These are phyloP conservation scores for Furnarius figulus DNA, from an alignment of 2,113 vertebrate genomes.

Conservation along the genomic window DNA sequence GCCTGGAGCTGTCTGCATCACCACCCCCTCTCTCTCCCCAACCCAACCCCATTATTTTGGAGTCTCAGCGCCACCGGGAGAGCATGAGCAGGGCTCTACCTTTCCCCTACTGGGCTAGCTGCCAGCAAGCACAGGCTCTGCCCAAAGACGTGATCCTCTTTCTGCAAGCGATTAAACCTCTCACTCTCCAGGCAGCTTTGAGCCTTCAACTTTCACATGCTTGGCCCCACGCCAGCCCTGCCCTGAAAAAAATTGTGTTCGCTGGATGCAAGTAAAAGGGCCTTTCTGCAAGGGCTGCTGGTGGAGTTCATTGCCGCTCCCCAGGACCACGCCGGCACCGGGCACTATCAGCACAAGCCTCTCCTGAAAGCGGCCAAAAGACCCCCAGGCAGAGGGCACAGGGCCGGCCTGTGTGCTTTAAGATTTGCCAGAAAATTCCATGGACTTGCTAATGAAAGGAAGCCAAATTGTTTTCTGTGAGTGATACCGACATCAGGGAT, in stretches of 20 bases:
- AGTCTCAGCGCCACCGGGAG: neutral
- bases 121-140: conserved; percentile 19
- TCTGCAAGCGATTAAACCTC: conserved; percentile 59
- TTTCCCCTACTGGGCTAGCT: conserved; percentile 52
- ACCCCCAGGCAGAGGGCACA: neutral
- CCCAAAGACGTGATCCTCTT: conserved; percentile 18
- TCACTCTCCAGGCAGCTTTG: conserved; percentile 15
- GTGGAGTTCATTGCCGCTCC: neutral
- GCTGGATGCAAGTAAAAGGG: conserved; percentile 45
- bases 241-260: conserved; percentile 5
- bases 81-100: neutral
- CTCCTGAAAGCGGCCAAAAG: neutral
- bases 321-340: accelerated
- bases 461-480: neutral
- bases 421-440: neutral
- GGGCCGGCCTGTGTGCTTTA: neutral
- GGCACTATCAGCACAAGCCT: neutral
- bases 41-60: conserved; percentile 5
- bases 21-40: neutral
- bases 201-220: conserved; percentile 67
- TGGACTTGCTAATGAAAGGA: neutral
- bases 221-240: conserved; percentile 42
- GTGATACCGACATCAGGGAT: neutral
- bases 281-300: conserved; percentile 33
- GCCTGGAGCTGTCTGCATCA: neutral